Evolutionary conservation across 2,797 vertebrate genomes (phyloP).

Genomic region (Sylvilagus floridanus): DNA sequence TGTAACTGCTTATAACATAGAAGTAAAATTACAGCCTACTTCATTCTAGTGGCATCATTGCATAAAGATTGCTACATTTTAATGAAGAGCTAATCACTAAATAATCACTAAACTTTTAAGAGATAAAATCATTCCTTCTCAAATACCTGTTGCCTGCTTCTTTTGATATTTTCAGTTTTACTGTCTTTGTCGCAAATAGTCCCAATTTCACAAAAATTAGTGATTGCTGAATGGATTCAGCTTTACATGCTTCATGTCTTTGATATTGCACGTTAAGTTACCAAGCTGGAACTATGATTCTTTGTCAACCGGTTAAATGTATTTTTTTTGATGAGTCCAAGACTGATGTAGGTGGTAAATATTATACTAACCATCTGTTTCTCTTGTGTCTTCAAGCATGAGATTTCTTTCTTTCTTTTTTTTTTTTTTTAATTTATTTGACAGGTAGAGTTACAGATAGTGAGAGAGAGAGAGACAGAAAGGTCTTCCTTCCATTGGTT

Average conservation of each 20-base stretch:
- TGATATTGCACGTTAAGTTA: slow-evolving; percentile 71
- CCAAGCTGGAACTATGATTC: slow-evolving; percentile 53
- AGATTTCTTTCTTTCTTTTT: neutral
- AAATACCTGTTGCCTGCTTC: slow-evolving; percentile 59
- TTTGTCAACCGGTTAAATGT: slow-evolving; percentile 72
- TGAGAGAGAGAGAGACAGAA: no score
- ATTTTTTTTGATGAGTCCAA: slow-evolving; percentile 82
- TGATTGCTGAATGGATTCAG: slow-evolving; percentile 80
- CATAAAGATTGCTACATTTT: slow-evolving; percentile 63
- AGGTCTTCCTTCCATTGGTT: no score
- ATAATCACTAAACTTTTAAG: slow-evolving; percentile 8
- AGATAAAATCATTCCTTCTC: slow-evolving; percentile 68
- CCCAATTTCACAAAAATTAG: slow-evolving; percentile 62
- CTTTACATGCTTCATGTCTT: slow-evolving; percentile 74
- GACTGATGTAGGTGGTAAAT: slow-evolving; percentile 82
- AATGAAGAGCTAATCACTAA: slow-evolving; percentile 60
- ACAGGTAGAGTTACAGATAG: no score
- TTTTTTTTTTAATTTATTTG: neutral
- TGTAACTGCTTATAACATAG: neutral
- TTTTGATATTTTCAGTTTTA: slow-evolving; percentile 75
- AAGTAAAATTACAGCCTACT: neutral
- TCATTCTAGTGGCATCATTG: neutral
- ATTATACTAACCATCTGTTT: slow-evolving; percentile 79
- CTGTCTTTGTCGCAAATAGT: slow-evolving; percentile 52
- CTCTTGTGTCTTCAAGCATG: slow-evolving; percentile 78